Evolutionary conservation across 2,113 vertebrate species (phyloP).

Genomic region (Castor canadensis): DNA sequence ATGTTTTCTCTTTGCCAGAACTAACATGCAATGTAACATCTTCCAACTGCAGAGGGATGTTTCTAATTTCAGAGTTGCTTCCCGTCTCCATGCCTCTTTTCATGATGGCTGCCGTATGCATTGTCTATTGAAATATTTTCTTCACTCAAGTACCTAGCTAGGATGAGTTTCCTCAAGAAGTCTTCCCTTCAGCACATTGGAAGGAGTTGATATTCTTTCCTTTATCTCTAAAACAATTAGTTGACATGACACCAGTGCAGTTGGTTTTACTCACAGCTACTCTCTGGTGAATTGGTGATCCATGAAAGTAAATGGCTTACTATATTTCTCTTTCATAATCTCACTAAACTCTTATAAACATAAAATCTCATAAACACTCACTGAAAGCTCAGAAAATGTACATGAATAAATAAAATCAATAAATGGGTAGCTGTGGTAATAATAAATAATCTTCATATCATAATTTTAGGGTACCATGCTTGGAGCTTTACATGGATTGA

Average conservation of each 20-base stretch:
- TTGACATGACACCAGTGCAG: accelerated
- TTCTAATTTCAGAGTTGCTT: neutral
- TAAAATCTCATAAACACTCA: accelerated
- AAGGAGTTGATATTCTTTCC: neutral
- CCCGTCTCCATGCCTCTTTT: neutral
- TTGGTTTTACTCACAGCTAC: neutral
- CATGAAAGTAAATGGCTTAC: neutral
- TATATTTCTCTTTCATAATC: neutral
- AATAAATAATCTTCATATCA: neutral
- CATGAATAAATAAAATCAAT: neutral
- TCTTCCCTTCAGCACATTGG: neutral
- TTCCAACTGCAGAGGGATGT: neutral
- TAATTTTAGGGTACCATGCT: neutral
- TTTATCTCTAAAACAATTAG: neutral
- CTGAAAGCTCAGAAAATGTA: neutral
- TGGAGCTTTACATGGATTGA: neutral
- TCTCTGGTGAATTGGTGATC: neutral
- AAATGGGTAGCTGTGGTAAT: neutral
- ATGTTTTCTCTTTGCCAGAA: neutral
- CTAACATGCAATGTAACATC: accelerated
- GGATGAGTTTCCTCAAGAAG: neutral
- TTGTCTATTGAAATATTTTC: neutral
- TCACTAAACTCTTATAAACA: no score
- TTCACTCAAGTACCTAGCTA: neutral
- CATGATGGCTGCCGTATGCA: neutral